Conservation (phyloP, 1,140 invertebrate species). For the Drosophila athabasca region DNA sequence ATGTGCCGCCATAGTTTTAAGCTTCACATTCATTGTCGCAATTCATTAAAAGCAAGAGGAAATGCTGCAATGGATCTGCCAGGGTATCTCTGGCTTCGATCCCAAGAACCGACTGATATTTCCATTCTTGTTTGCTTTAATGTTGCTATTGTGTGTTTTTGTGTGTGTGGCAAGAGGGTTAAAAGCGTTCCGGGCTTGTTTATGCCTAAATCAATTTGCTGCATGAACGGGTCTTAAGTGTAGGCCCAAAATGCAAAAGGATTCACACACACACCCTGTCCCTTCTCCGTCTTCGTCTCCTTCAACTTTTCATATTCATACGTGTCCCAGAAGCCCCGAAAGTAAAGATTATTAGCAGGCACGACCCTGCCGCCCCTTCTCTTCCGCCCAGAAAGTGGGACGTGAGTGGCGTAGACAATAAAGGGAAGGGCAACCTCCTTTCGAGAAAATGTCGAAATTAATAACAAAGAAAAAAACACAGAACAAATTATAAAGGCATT, state of each 20-base stretch:
- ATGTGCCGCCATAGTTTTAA: no score
- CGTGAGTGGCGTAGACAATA: constrained; percentile 37
- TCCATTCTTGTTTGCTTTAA: no score
- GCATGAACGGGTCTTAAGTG: constrained; percentile 74
- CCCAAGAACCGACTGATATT: no score
- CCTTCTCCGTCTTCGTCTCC: no score
- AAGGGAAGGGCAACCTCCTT: not conserved
- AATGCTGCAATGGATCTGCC: no score
- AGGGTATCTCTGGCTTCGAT: no score
- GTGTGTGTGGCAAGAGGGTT: constrained; percentile 20
- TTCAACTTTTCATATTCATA: constrained; percentile 46
- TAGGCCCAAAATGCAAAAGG: constrained; percentile 46
- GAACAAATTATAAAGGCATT: constrained; percentile 52
- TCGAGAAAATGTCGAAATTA: constrained; percentile 25
- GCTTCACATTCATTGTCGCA: no score
- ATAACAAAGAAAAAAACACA: constrained; percentile 22
- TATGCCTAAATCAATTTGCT: constrained; percentile 81
- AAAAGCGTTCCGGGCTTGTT: constrained; percentile 60
- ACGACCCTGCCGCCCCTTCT: not conserved
- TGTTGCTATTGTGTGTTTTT: no score
- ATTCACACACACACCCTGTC: not conserved
- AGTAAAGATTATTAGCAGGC: constrained; percentile 41
- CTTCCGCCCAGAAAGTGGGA: constrained; percentile 17
- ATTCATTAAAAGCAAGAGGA: no score
- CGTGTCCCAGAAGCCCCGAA: constrained; percentile 26